These are phyloP conservation scores for Actinia tenebrosa DNA, from an alignment of 64 coral and sea anemone genomes.

Conservation along the genomic window DNA sequence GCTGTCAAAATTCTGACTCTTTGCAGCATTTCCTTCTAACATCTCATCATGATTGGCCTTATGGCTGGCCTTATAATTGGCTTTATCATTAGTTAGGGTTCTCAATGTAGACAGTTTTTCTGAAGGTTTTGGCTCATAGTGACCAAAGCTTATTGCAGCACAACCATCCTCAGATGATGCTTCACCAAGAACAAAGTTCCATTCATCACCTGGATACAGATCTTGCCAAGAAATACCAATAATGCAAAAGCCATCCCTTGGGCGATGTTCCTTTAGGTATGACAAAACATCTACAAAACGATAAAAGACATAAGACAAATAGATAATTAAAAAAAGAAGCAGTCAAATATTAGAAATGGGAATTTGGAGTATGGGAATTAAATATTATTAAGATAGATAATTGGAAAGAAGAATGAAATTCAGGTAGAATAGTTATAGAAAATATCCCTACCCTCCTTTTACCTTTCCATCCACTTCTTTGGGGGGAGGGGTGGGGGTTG, in stretches of 20 bases:
- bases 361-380: too few species aligned
- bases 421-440: too few species aligned
- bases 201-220: slow-evolving; percentile 59
- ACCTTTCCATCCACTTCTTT: too few species aligned
- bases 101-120: neutral
- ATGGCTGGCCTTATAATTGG: neutral
- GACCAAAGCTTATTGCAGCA: slow-evolving; percentile 86
- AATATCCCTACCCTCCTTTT: too few species aligned
- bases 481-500: too few species aligned
- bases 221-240: slow-evolving; percentile 74
- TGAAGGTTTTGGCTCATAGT: slow-evolving; percentile 50
- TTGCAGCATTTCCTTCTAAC: neutral
- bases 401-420: too few species aligned
- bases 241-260: slow-evolving; percentile 63
- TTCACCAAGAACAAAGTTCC: slow-evolving; percentile 89
- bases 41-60: neutral
- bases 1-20: too few species aligned
- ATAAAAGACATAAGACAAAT: neutral
- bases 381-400: too few species aligned
- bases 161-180: slow-evolving; percentile 65
- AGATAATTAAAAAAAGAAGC: neutral
- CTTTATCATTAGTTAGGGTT: too few species aligned
- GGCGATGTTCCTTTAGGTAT: slow-evolving; percentile 43
- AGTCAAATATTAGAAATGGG: too few species aligned
- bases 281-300: slow-evolving; percentile 55